phyloP scores from a whole-genome alignment of 1,140 invertebrate species.

The Conus ventricosus region DNA sequence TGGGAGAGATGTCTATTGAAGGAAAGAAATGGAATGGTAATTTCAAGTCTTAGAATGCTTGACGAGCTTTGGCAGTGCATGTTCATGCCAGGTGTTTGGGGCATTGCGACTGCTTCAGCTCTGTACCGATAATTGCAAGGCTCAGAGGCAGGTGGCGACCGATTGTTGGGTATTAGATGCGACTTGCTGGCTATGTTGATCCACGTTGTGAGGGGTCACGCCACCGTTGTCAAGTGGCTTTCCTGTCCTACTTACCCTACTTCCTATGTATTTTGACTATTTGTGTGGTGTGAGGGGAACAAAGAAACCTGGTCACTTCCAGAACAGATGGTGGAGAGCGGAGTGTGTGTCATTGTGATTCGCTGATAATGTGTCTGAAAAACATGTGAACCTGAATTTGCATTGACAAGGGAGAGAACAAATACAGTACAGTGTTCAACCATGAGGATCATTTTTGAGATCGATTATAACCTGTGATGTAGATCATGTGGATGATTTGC shows the following conservation, averaged over 20 bases:
- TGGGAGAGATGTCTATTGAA: neutral
- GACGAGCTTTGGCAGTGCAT: neutral
- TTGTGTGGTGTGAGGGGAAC: conserved; percentile 24
- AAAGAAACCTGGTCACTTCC: neutral
- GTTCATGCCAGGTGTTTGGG: neutral
- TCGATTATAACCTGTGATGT: neutral
- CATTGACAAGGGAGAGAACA: neutral
- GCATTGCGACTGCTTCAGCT: neutral
- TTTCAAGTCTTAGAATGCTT: neutral
- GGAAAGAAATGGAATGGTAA: neutral
- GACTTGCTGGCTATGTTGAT: neutral
- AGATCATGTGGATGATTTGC: neutral
- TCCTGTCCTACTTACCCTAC: neutral
- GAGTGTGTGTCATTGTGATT: neutral
- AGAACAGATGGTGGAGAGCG: neutral
- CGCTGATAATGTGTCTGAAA: neutral
- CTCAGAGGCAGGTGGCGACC: neutral
- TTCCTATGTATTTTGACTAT: neutral
- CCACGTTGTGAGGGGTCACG: neutral
- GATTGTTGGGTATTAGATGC: neutral
- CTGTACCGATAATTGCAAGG: neutral
- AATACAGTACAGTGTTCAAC: neutral
- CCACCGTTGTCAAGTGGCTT: neutral
- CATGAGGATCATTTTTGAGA: neutral
- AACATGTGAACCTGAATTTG: neutral